Base-by-base conservation (phyloP, 1,140 invertebrate species). In the Galleria mellonella region DNA sequence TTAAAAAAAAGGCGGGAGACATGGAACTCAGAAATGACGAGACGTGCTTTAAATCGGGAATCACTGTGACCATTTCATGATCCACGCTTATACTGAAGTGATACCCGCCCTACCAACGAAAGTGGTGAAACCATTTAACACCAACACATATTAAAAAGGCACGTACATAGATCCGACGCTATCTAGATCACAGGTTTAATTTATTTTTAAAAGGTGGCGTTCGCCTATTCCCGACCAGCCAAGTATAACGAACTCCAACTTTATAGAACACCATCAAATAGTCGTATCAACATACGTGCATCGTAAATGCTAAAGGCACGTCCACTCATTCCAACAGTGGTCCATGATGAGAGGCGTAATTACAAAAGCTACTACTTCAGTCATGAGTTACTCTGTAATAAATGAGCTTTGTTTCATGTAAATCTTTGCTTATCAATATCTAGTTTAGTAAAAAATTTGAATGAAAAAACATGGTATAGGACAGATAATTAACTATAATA, bases 1-100 rank as follows among this genome's bases (percentile, higher is more conserved):
- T 51, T 57, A 64, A 69, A 66, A 66, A 50, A 63, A 66, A 75
- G 73, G 74, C 70, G 74, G 72, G 54, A 62, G 46, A 47, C 55
- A 46, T 44, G 44, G 52, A 55, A 35, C 55, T 52, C 14, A 53
- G 46, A 49, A 62, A 48, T 45, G 45, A 62, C 47, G 48, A 29
- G 44, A 12, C 29, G 13, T 11, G 36, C 30, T 9, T 17, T 9
- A 15, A 9, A n/a, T 17, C 30, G 28, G 31, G 28, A 3, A 44
- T 36, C 42, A 28, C 31, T 28, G 28, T 23, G 9, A 37, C 28
- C 42, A 44, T 44, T 23, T 13, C 10, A 44, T 44, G 42, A 36
- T 32, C 28, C 32, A 29, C 39, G 15, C 35, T n/a, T 17, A 33
- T 14, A 5, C 13, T 9, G 5, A 11, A 37, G 35, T n/a, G 35